phyloP scores from a whole-genome alignment of 2,888 invertebrate genomes.

The Cosmia pyralina region DNA sequence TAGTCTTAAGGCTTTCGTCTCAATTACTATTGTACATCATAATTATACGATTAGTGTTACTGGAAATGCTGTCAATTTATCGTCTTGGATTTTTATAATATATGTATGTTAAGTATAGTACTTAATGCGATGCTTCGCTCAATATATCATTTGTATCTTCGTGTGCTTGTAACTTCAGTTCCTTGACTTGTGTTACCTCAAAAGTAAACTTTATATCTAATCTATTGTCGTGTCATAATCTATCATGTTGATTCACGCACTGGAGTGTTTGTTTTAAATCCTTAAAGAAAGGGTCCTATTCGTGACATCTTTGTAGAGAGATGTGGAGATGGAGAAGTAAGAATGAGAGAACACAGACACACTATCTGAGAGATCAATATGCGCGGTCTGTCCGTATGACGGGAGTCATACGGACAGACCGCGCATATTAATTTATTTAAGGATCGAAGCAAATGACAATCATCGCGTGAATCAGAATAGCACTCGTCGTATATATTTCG shows the following conservation, averaged over 20 bases:
- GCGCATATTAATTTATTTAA: conserved; percentile 20
- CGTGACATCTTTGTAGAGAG: not conserved
- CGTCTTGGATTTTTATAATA: conserved; percentile 83
- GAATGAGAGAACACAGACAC: not conserved
- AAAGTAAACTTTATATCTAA: conserved; percentile 31
- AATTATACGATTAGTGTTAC: conserved; percentile 83
- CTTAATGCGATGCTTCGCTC: conserved; percentile 80
- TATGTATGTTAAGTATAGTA: conserved; percentile 75
- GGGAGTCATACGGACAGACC: too few species aligned
- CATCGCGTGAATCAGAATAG: conserved; percentile 32
- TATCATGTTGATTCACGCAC: conserved; percentile 31
- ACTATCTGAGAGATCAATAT: too few species aligned
- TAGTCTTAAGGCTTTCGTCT: conserved; percentile 83
- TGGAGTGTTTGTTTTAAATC: conserved; percentile 6
- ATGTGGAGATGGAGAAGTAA: not conserved
- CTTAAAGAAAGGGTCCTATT: not conserved
- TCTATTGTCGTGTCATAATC: conserved; percentile 33
- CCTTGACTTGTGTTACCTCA: conserved; percentile 64
- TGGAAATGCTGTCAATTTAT: conserved; percentile 88
- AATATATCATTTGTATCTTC: conserved; percentile 68
- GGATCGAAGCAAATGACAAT: not conserved
- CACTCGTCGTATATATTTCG: conserved; percentile 53
- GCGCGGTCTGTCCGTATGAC: not conserved
- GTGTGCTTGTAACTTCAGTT: conserved; percentile 67
- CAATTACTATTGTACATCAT: conserved; percentile 82